Evolutionary conservation across 2,113 vertebrate species (phyloP).

Genomic region (Dicrurus megarhynchus): DNA sequence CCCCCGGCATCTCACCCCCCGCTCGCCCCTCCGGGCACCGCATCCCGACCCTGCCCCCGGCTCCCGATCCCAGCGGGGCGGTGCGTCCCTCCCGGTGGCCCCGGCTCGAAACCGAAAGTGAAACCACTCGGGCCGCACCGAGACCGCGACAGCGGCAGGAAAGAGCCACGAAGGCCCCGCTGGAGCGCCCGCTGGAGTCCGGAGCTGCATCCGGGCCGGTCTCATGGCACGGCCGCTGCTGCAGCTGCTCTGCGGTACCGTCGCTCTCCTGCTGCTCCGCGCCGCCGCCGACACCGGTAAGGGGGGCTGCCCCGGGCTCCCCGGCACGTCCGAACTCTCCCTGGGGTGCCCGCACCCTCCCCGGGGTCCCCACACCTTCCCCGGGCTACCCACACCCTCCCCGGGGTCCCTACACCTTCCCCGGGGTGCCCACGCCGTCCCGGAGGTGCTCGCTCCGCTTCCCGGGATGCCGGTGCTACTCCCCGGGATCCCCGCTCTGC

Average conservation of each 20-base stretch:
- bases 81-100: neutral
- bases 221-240: neutral
- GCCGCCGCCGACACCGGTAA: neutral
- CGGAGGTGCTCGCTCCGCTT: no score
- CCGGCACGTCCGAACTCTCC: neutral
- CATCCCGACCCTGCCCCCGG: neutral
- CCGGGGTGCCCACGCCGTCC: no score
- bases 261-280: neutral
- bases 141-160: neutral
- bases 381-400: no score
- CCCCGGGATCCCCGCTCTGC: neutral
- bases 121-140: neutral
- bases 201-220: neutral
- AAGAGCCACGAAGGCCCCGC: neutral
- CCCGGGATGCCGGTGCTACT: neutral
- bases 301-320: neutral
- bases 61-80: neutral
- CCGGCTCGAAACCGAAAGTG: neutral
- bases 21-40: no score
- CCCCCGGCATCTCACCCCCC: accelerated
- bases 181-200: neutral
- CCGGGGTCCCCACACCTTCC: accelerated
- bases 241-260: neutral
- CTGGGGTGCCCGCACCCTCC: accelerated
- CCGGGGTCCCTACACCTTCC: accelerated